Conservation (phyloP, 2,888 invertebrate genomes). For the Andrena dorsata region DNA sequence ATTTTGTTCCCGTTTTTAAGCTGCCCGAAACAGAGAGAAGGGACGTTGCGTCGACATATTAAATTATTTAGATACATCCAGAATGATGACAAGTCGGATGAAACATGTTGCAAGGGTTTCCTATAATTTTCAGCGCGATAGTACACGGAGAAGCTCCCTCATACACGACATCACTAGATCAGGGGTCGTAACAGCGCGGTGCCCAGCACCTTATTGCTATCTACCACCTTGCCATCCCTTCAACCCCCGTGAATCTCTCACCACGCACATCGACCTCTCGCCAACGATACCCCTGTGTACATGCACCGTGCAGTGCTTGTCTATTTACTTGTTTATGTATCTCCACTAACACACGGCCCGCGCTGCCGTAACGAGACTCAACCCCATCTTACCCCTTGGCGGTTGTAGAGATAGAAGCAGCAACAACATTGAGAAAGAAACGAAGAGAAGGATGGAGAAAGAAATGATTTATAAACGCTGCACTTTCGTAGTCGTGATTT, state of each 20-base stretch:
- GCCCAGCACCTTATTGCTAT: slow-evolving; percentile 82
- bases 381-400: slow-evolving; percentile 34
- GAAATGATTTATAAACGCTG: no score
- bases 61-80: not conserved
- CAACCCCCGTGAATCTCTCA: slow-evolving; percentile 55
- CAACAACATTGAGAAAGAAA: slow-evolving; percentile 40
- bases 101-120: slow-evolving; percentile 35
- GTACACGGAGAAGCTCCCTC: slow-evolving; percentile 39
- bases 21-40: not conserved
- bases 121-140: slow-evolving; percentile 44
- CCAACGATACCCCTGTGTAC: slow-evolving; percentile 56
- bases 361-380: slow-evolving; percentile 41
- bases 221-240: slow-evolving; percentile 71
- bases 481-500: no score
- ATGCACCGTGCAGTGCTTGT: slow-evolving; percentile 31
- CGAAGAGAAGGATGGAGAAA: not conserved
- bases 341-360: slow-evolving; percentile 9
- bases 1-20: no score
- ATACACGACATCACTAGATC: slow-evolving; percentile 76
- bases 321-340: slow-evolving; percentile 51
- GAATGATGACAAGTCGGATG: slow-evolving; percentile 9
- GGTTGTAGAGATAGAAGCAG: not conserved
- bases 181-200: slow-evolving; percentile 83
- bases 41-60: not conserved
- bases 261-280: slow-evolving; percentile 54